Percentiles rank a stretch among this genome's conserved stretches.
phyloP scores from a whole-genome alignment of 2,888 invertebrate genomes.

The Cheilosia vulpina region DNA sequence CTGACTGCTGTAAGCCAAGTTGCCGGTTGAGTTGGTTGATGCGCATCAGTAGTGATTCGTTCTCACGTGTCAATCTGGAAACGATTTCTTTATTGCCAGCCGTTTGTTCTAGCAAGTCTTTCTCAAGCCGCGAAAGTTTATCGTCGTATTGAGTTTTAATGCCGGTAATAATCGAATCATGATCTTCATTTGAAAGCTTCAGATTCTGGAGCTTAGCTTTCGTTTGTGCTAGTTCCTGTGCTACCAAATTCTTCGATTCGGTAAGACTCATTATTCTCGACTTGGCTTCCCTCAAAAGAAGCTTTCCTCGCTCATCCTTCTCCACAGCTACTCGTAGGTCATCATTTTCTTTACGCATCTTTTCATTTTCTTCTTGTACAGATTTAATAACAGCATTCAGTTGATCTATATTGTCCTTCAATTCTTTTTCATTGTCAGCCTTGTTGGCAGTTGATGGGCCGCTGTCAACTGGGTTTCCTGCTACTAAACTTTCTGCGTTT shows the following conservation, averaged over 20 bases:
- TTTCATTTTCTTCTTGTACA: constrained; percentile 85
- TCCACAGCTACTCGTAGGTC: constrained; percentile 88
- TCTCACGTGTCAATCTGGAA: constrained; percentile 85
- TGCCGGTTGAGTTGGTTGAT: constrained; percentile 88
- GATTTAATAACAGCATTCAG: constrained; percentile 83
- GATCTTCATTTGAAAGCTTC: constrained; percentile 85
- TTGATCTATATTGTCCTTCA: constrained; percentile 83
- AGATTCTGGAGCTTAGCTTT: constrained; percentile 84
- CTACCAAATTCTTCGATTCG: constrained; percentile 87
- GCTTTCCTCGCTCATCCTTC: constrained; percentile 88
- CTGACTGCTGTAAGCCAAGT: constrained; percentile 86
- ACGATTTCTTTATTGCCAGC: constrained; percentile 85
- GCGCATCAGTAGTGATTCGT: constrained; percentile 89
- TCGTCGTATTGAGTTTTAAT: constrained; percentile 89
- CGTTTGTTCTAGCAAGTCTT: constrained; percentile 88
- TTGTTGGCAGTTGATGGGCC: constrained; percentile 78
- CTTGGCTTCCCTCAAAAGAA: constrained; percentile 89
- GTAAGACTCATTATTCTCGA: constrained; percentile 89
- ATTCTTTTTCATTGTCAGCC: constrained; percentile 78
- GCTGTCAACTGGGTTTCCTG: constrained; percentile 28
- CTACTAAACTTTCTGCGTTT: constrained; percentile 84
- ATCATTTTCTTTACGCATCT: constrained; percentile 87
- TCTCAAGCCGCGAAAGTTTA: constrained; percentile 88
- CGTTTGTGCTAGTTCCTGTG: constrained; percentile 85
- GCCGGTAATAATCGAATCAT: constrained; percentile 85